Conservation (phyloP, 2,797 vertebrate species). For the Enteromius paludinosus region DNA sequence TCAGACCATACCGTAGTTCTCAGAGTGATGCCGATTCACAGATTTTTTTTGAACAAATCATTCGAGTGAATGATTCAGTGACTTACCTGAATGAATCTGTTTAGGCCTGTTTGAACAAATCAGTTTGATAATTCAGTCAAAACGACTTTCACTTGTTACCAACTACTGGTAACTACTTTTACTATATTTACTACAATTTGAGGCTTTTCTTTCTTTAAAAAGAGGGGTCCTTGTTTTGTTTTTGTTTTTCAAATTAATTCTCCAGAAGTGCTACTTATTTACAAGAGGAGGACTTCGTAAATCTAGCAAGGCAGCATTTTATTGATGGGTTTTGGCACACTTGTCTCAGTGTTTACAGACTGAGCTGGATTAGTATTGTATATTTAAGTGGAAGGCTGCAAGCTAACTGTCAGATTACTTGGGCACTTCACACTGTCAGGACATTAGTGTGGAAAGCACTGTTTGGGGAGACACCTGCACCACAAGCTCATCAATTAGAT, state of each 20-base stretch:
- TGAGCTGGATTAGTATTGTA: slow-evolving; percentile 8
- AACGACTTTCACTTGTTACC: neutral
- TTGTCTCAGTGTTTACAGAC: slow-evolving; percentile 26
- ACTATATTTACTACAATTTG: neutral
- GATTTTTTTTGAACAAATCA: neutral
- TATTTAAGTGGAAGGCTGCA: neutral
- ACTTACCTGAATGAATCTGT: neutral
- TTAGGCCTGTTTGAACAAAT: neutral
- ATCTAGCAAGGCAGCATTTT: neutral
- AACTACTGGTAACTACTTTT: neutral
- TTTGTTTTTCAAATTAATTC: neutral
- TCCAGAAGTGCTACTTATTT: neutral
- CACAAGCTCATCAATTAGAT: slow-evolving; percentile 66
- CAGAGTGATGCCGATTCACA: neutral
- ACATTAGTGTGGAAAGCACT: slow-evolving; percentile 36
- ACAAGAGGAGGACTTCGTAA: neutral
- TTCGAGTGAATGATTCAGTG: neutral
- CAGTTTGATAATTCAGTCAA: neutral
- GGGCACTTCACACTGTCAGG: slow-evolving; percentile 7
- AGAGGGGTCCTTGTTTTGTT: neutral
- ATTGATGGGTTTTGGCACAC: slow-evolving; percentile 5
- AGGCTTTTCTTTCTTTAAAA: neutral
- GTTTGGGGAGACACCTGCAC: slow-evolving; percentile 59
- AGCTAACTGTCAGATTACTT: neutral
- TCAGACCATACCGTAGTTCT: neutral